phyloP scores from a whole-genome alignment of 2,797 vertebrate genomes.

The Ptychadena robeensis region DNA sequence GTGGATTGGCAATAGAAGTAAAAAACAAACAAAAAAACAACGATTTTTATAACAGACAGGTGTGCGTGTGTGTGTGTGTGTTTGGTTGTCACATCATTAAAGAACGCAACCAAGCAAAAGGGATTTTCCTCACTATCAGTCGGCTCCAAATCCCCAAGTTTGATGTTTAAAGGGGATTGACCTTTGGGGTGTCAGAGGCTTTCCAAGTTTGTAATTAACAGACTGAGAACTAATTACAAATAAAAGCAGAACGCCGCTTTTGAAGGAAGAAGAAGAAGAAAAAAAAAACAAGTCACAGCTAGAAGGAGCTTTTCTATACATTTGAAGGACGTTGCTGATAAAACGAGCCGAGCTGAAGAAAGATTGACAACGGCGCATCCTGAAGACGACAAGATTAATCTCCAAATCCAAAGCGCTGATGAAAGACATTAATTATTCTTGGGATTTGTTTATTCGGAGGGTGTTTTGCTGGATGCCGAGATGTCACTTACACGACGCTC shows the following conservation, averaged over 20 bases:
- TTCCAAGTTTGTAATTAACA: constrained; percentile 1
- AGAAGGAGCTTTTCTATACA: constrained; percentile 1
- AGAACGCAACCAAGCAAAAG: background rate
- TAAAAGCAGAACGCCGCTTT: background rate
- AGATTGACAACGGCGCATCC: constrained; percentile 36
- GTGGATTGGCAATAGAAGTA: too few relatives aligned
- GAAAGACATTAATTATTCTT: constrained; percentile 48
- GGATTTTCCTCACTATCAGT: background rate
- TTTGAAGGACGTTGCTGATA: constrained; percentile 40
- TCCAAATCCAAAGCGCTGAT: constrained; percentile 21
- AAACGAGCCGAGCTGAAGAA: constrained; percentile 17
- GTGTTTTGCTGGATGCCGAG: background rate
- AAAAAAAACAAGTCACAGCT: constrained; percentile 9
- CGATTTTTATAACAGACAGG: too few relatives aligned
- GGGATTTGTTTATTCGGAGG: background rate
- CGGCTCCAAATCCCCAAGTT: background rate
- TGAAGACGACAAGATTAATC: constrained; percentile 32
- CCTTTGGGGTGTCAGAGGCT: background rate
- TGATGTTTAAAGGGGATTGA: constrained; percentile 9
- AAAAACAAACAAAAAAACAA: too few relatives aligned
- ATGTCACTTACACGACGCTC: constrained; percentile 3
- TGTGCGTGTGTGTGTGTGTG: too few relatives aligned
- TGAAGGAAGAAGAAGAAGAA: background rate
- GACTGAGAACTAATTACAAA: constrained; percentile 20
- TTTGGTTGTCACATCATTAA: too few relatives aligned